Percentiles rank a stretch among this genome's conserved stretches.
phyloP scores from a whole-genome alignment of 1,140 invertebrate species.

The Hylyphantes graminicola region DNA sequence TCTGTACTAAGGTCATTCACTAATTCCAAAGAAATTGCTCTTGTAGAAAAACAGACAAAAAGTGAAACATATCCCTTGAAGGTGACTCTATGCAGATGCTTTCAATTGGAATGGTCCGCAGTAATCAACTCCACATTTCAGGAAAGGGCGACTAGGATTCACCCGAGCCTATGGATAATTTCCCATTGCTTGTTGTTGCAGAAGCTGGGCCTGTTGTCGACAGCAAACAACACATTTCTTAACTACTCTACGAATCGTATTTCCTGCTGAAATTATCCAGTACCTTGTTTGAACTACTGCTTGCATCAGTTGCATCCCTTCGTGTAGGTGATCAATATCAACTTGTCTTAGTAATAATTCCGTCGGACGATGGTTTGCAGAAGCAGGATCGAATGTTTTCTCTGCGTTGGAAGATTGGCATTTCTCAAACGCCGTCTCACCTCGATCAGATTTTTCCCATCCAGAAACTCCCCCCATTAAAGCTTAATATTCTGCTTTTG shows the following conservation, averaged over 20 bases:
- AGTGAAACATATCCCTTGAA: slow-evolving; percentile 50
- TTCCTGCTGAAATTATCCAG: not conserved
- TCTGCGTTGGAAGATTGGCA: not conserved
- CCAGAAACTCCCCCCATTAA: slow-evolving; percentile 10
- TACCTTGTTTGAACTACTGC: not conserved
- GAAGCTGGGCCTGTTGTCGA: not conserved
- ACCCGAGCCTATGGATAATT: slow-evolving; percentile 18
- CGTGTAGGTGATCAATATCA: not conserved
- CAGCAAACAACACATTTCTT: not conserved
- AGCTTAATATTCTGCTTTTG: slow-evolving; percentile 15
- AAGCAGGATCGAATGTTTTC: slow-evolving; percentile 25
- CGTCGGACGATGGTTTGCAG: not conserved
- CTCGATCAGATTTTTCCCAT: not conserved
- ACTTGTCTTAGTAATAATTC: not conserved
- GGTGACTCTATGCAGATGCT: not conserved
- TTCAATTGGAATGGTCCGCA: slow-evolving; percentile 7
- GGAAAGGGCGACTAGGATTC: not conserved
- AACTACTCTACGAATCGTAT: not conserved
- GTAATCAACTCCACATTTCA: slow-evolving; percentile 27
- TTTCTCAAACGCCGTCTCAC: slow-evolving; percentile 14
- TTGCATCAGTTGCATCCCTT: not conserved
- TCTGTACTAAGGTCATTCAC: slow-evolving; percentile 19
- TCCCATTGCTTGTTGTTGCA: not conserved
- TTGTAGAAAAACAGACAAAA: slow-evolving; percentile 59
- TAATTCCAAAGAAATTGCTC: no score